These are phyloP conservation scores for Tetragnatha montana DNA, from an alignment of 2,888 invertebrate genomes.

Conservation along the genomic window DNA sequence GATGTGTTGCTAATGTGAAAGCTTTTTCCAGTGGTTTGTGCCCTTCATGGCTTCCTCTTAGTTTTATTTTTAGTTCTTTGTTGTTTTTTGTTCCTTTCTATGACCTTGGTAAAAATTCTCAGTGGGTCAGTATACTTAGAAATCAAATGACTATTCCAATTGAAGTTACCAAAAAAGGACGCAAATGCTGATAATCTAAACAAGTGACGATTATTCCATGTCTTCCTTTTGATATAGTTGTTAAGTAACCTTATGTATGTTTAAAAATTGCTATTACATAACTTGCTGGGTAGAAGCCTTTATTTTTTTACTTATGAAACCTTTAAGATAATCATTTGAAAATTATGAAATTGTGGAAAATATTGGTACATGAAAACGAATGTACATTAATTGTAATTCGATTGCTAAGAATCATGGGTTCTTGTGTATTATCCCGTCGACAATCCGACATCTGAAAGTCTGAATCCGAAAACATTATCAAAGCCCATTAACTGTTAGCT, in stretches of 20 bases:
- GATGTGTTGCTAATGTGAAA: slow-evolving; percentile 39
- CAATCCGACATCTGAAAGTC: too few relatives aligned
- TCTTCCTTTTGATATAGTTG: not conserved
- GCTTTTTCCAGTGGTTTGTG: slow-evolving; percentile 55
- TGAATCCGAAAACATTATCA: too few relatives aligned
- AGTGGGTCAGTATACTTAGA: slow-evolving; percentile 49
- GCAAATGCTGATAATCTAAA: slow-evolving; percentile 31
- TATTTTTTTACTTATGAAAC: not conserved
- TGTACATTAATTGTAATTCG: too few relatives aligned
- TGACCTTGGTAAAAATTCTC: slow-evolving; percentile 52
- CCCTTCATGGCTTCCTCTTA: slow-evolving; percentile 60
- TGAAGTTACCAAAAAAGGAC: slow-evolving; percentile 31
- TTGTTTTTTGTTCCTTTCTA: slow-evolving; percentile 62
- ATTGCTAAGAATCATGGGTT: too few relatives aligned
- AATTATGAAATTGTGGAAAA: too few relatives aligned
- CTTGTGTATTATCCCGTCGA: too few relatives aligned
- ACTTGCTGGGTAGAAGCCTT: not conserved
- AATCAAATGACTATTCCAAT: slow-evolving; percentile 51
- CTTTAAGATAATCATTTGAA: too few relatives aligned
- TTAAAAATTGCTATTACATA: not conserved
- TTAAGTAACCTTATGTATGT: not conserved
- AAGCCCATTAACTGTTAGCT: too few relatives aligned
- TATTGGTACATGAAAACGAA: too few relatives aligned
- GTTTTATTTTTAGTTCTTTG: slow-evolving; percentile 59
- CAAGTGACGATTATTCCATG: not conserved